Conservation (phyloP, 2,888 invertebrate species). For the Petrolisthes cinctipes region DNA sequence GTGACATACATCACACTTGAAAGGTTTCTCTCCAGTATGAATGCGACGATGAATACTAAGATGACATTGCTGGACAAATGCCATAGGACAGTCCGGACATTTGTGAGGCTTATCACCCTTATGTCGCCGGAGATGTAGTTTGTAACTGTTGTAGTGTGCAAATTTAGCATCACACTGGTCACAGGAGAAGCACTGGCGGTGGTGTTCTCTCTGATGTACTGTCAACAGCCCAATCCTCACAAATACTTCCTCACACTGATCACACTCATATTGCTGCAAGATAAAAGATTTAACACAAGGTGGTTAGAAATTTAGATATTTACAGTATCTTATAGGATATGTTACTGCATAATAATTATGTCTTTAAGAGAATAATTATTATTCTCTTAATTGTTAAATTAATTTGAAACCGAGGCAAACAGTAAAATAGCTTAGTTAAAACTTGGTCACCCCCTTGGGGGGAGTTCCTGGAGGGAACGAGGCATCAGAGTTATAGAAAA, state of each 20-base stretch:
- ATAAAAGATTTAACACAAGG: background rate
- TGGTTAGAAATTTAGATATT: background rate
- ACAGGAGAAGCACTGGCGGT: slow-evolving; percentile 52
- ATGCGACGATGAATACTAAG: slow-evolving; percentile 57
- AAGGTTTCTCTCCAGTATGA: slow-evolving; percentile 65
- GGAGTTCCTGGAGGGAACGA: too few species aligned
- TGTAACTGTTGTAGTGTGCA: slow-evolving; percentile 44
- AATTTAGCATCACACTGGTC: slow-evolving; percentile 50
- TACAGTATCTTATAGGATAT: background rate
- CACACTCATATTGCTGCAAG: slow-evolving; percentile 54
- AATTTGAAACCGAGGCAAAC: too few species aligned
- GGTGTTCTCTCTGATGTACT: slow-evolving; percentile 46
- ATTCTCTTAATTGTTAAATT: too few species aligned
- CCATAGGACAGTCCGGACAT: slow-evolving; percentile 53
- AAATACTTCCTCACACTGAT: slow-evolving; percentile 53
- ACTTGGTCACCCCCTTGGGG: too few species aligned
- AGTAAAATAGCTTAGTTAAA: too few species aligned
- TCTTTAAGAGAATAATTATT: too few species aligned
- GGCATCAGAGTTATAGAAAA: too few species aligned
- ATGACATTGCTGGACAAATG: slow-evolving; percentile 62
- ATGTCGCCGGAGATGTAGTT: slow-evolving; percentile 55
- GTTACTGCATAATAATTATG: background rate
- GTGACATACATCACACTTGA: slow-evolving; percentile 57
- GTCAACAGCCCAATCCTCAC: slow-evolving; percentile 42
- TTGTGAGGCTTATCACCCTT: slow-evolving; percentile 61